Evolutionary conservation across 2,888 invertebrate species (phyloP).

Genomic region (Drosophila ustulata): DNA sequence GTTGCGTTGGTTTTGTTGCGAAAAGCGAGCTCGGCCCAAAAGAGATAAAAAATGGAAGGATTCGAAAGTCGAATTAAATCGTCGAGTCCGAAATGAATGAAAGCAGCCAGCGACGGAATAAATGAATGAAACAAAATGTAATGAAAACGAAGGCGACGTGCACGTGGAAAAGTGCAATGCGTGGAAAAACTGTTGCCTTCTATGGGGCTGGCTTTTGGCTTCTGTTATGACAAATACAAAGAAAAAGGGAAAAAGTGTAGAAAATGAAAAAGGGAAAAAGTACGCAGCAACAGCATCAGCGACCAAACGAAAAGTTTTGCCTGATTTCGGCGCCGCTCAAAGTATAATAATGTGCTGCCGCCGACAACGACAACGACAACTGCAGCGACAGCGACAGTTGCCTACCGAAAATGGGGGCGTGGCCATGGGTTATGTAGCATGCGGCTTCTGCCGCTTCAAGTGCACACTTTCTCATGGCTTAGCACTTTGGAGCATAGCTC

Average conservation of each 20-base stretch:
- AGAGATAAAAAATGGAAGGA: constrained; percentile 26
- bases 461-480: constrained; percentile 81
- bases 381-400: constrained; percentile 18
- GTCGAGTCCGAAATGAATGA: constrained; percentile 72
- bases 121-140: constrained; percentile 73
- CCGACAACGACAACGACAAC: constrained; percentile 21
- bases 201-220: constrained; percentile 40
- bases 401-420: constrained; percentile 43
- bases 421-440: constrained; percentile 51
- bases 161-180: constrained; percentile 63
- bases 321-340: constrained; percentile 73
- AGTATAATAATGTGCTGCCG: constrained; percentile 71
- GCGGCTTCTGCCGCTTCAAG: constrained; percentile 73
- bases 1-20: constrained; percentile 15
- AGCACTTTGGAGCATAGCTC: constrained; percentile 75
- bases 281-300: constrained; percentile 21
- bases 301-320: constrained; percentile 63
- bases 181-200: constrained; percentile 60
- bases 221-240: constrained; percentile 61
- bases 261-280: constrained; percentile 12
- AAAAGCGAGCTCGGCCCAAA: constrained; percentile 26
- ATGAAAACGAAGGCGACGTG: constrained; percentile 68
- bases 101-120: constrained; percentile 64
- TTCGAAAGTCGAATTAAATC: constrained; percentile 77
- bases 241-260: constrained; percentile 1